phyloP scores from a whole-genome alignment of 1,140 invertebrate genomes.

The Aphidius ervi region DNA sequence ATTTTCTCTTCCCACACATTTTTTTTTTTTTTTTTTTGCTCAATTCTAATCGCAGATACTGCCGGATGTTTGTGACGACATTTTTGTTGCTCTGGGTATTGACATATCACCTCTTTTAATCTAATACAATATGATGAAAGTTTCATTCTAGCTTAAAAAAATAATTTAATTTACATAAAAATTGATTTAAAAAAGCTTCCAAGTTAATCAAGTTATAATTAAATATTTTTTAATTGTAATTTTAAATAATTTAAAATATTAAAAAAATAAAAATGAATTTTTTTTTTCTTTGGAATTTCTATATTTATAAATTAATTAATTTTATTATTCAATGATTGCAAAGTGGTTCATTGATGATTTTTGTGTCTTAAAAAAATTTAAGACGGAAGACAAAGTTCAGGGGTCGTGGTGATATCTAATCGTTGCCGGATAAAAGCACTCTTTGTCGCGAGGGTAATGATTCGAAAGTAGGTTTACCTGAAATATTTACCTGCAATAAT shows the following conservation, averaged over 20 bases:
- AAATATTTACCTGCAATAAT: constrained; percentile 4
- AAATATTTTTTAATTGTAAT: too few species aligned
- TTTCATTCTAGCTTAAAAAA: not conserved
- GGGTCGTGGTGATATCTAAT: constrained; percentile 47
- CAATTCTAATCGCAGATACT: constrained; percentile 29
- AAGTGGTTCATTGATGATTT: constrained; percentile 11
- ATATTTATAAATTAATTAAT: not conserved
- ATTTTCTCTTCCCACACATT: constrained; percentile 17
- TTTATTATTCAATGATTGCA: not conserved
- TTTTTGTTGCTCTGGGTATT: constrained; percentile 5
- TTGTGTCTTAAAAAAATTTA: constrained; percentile 18
- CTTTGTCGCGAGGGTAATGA: constrained; percentile 38
- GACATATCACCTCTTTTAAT: constrained; percentile 8
- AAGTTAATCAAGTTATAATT: too few species aligned
- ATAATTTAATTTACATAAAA: too few species aligned
- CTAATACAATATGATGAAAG: constrained; percentile 11
- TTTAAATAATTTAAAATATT: too few species aligned
- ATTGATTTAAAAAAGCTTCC: too few species aligned
- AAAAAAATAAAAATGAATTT: too few species aligned
- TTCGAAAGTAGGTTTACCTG: constrained; percentile 36
- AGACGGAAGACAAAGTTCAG: constrained; percentile 41
- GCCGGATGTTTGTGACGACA: constrained; percentile 37
- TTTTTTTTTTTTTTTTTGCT: constrained; percentile 1
- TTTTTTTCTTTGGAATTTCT: too few species aligned
- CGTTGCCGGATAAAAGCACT: constrained; percentile 38